Percentiles rank a stretch among this genome's conserved stretches.
These are phyloP conservation scores for Synanthedon vespiformis DNA, from an alignment of 2,888 invertebrate genomes.

Conservation along the genomic window DNA sequence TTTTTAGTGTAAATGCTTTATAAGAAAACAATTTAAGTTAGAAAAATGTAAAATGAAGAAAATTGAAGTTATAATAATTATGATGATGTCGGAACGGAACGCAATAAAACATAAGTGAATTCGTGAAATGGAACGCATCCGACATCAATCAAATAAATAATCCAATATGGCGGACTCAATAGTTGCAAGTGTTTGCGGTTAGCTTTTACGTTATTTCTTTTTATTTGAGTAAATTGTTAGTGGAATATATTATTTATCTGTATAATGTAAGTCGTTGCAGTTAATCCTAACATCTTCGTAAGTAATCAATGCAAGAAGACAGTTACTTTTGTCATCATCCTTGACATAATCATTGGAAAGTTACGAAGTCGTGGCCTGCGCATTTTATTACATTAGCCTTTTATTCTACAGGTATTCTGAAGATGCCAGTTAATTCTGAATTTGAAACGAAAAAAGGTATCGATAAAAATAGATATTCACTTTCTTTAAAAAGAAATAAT, in stretches of 20 bases:
- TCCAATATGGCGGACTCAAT: conserved; percentile 57
- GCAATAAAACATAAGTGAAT: no score
- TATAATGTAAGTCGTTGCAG: conserved; percentile 59
- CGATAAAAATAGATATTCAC: conserved; percentile 51
- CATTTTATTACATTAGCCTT: conserved; percentile 4
- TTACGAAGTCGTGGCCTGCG: conserved; percentile 16
- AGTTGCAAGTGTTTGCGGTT: conserved; percentile 33
- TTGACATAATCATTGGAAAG: conserved; percentile 51
- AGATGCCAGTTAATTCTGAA: conserved; percentile 67
- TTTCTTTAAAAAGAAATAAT: conserved; percentile 59
- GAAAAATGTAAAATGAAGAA: no score
- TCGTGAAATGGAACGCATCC: conserved; percentile 1
- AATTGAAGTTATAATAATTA: no score
- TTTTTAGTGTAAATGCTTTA: no score
- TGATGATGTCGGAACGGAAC: no score
- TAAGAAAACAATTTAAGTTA: no score
- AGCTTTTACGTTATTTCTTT: conserved; percentile 34
- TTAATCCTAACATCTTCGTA: conserved; percentile 46
- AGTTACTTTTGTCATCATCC: conserved; percentile 26
- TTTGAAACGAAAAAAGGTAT: conserved; percentile 55
- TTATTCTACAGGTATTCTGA: conserved; percentile 59
- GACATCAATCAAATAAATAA: conserved; percentile 29
- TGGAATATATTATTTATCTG: conserved; percentile 41
- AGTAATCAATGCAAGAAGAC: conserved; percentile 27
- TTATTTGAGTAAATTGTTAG: conserved; percentile 25